These are phyloP conservation scores for Nycticryphes semicollaris DNA, from an alignment of 2,113 vertebrate genomes.

Conservation along the genomic window DNA sequence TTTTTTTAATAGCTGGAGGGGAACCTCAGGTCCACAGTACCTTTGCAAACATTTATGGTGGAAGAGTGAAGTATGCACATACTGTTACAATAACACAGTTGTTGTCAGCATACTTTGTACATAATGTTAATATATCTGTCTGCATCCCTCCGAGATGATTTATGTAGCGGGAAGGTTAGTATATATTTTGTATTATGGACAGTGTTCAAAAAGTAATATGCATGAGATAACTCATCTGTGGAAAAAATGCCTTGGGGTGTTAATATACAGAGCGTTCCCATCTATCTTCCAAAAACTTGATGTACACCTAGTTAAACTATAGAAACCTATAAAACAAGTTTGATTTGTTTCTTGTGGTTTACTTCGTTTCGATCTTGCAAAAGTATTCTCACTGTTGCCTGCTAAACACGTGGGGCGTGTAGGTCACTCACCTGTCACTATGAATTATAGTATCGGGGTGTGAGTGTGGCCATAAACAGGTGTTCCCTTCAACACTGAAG, in stretches of 20 bases:
- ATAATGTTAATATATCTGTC: not conserved
- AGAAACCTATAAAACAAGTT: not conserved
- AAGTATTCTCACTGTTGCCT: not conserved
- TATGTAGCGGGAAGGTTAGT: not conserved
- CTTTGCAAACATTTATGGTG: not conserved
- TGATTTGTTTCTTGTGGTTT: not conserved
- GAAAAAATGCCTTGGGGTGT: not conserved
- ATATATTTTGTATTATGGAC: not conserved
- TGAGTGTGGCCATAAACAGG: not conserved
- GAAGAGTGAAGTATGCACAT: not conserved
- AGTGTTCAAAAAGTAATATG: not conserved
- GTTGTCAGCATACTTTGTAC: not conserved
- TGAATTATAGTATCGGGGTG: not conserved
- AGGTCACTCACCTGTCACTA: not conserved
- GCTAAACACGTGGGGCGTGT: not conserved
- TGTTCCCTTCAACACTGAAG: not conserved
- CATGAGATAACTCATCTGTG: not conserved
- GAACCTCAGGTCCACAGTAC: not conserved
- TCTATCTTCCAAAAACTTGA: not conserved
- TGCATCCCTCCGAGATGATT: not conserved
- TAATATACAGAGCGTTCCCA: not conserved
- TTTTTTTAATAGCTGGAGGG: not conserved
- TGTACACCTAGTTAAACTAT: not conserved
- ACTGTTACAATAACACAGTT: not conserved
- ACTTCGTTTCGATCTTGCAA: not conserved